Evolutionary conservation across 2,797 vertebrate genomes (phyloP).

Genomic region (Sebastes diploproa): DNA sequence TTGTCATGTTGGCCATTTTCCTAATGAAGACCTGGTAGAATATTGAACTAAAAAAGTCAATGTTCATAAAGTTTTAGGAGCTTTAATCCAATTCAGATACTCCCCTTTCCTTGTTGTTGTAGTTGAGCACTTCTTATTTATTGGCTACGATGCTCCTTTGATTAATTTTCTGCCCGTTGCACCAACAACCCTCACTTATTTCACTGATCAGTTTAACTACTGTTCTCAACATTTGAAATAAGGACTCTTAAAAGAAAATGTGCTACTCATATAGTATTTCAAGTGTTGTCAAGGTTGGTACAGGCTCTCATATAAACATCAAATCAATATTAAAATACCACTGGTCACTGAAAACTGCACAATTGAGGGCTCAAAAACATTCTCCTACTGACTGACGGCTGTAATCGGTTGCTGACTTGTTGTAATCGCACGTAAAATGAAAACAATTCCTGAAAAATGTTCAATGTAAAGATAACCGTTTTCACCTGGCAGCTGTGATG

Average conservation of each 20-base stretch:
- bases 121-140: not conserved
- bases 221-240: too few species aligned
- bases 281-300: accelerated
- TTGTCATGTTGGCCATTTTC: not conserved
- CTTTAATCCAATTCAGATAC: not conserved
- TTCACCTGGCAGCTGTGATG: not conserved
- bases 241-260: too few species aligned
- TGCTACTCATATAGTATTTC: not conserved
- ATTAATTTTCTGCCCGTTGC: not conserved
- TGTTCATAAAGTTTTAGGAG: not conserved
- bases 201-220: not conserved
- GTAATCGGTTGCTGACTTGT: not conserved
- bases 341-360: not conserved
- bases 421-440: not conserved
- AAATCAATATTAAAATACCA: not conserved
- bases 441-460: not conserved
- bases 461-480: not conserved
- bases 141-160: not conserved
- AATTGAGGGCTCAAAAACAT: not conserved
- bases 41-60: not conserved
- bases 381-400: not conserved
- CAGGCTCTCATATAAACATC: not conserved
- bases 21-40: not conserved
- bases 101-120: too few species aligned
- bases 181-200: not conserved